phyloP scores from a whole-genome alignment of 2,888 invertebrate species.

The Cacoxenus indagator region DNA sequence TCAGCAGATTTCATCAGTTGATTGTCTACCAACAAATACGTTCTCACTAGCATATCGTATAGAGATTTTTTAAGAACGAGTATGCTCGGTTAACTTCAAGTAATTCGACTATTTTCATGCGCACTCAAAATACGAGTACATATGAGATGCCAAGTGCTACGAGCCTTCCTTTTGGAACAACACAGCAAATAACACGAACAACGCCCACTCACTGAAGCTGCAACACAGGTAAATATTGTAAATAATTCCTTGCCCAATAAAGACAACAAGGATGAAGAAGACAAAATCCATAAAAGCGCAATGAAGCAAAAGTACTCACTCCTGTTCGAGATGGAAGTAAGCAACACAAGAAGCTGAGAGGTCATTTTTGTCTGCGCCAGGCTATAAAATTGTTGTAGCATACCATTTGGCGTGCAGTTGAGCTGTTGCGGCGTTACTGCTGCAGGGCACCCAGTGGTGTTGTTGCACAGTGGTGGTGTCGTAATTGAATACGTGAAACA shows the following conservation, averaged over 20 bases:
- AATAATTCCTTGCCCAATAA: slow-evolving; percentile 27
- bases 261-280: neutral
- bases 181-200: neutral
- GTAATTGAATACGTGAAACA: neutral
- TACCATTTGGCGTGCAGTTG: slow-evolving; percentile 1
- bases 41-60: no score
- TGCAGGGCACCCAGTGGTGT: neutral
- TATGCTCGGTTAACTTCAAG: no score
- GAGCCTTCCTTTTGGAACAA: neutral
- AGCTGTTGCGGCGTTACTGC: neutral
- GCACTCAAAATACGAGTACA: neutral
- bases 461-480: neutral
- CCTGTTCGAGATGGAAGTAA: no score
- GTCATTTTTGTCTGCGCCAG: slow-evolving; percentile 1
- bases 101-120: slow-evolving; percentile 1
- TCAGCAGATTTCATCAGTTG: no score
- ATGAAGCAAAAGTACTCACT: neutral
- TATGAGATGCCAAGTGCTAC: neutral
- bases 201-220: neutral
- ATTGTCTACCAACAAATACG: no score
- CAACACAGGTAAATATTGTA: slow-evolving; percentile 21
- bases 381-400: slow-evolving; percentile 1
- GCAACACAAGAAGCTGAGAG: neutral
- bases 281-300: neutral
- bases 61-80: no score